Conservation (phyloP, 1,140 invertebrate genomes). For the Drosophila nebulosa region DNA sequence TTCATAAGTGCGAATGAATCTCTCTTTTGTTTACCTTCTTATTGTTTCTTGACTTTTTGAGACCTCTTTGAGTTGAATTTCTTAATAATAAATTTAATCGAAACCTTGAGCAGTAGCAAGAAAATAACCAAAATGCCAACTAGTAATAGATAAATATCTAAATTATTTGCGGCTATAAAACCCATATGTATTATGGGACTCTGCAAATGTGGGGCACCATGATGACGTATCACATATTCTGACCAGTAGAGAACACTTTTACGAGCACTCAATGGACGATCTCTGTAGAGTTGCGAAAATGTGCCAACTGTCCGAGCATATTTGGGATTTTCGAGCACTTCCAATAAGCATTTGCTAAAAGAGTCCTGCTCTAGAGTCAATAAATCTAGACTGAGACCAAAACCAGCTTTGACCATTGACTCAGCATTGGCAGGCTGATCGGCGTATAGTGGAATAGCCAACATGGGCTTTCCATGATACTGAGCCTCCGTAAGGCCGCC, state of each 20-base stretch:
- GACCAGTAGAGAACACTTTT: conserved; percentile 49
- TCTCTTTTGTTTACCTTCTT: not conserved
- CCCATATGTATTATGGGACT: conserved; percentile 55
- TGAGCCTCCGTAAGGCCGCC: conserved; percentile 86
- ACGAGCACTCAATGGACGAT: conserved; percentile 47
- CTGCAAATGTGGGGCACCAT: conserved; percentile 77
- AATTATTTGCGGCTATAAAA: conserved; percentile 15
- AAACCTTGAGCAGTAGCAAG: not conserved
- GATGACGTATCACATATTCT: conserved; percentile 72
- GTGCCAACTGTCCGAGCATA: conserved; percentile 26
- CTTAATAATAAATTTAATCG: not conserved
- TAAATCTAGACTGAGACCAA: conserved; percentile 74
- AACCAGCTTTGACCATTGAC: conserved; percentile 79
- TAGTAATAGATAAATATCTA: conserved; percentile 1
- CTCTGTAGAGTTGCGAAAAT: conserved; percentile 42
- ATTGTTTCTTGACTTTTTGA: not conserved
- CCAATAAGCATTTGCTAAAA: conserved; percentile 32
- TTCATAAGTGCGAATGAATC: too few species aligned
- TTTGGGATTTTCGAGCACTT: conserved; percentile 39
- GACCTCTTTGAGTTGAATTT: not conserved
- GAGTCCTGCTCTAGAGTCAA: conserved; percentile 69
- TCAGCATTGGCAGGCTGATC: conserved; percentile 84
- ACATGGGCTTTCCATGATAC: conserved; percentile 86
- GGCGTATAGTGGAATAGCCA: conserved; percentile 85
- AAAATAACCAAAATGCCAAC: not conserved